phyloP scores from a whole-genome alignment of 2,113 vertebrate genomes.

The Nesospiza acunhae region DNA sequence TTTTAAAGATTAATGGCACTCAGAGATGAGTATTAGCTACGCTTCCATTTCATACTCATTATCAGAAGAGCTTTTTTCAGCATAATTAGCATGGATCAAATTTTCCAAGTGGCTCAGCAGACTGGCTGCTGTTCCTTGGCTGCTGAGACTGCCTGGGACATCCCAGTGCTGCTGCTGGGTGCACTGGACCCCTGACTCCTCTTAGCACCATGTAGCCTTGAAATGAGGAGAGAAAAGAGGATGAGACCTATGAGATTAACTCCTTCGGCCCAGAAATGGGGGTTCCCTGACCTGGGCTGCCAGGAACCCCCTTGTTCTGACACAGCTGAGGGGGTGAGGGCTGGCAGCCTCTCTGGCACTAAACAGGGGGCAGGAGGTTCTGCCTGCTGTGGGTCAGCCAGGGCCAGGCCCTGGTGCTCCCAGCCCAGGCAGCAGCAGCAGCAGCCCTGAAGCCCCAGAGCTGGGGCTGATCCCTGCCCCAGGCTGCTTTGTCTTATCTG shows the following conservation, averaged over 20 bases:
- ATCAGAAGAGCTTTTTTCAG: constrained; percentile 59
- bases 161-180: neutral
- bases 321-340: neutral
- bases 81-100: constrained; percentile 39
- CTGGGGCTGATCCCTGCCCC: rapidly evolving
- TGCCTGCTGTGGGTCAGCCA: neutral
- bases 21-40: constrained; percentile 41
- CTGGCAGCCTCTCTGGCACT: neutral
- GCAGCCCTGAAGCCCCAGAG: neutral
- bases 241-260: neutral
- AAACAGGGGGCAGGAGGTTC: neutral
- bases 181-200: rapidly evolving
- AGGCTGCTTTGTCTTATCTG: neutral
- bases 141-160: neutral
- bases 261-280: neutral
- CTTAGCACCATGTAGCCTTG: neutral
- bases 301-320: neutral
- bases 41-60: constrained; percentile 43
- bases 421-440: neutral
- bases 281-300: neutral
- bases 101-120: constrained; percentile 21
- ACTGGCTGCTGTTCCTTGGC: neutral
- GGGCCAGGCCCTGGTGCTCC: neutral
- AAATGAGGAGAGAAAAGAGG: neutral
- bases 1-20: constrained; percentile 64